Conservation (phyloP, 2,888 invertebrate genomes). For the Leptinotarsa tumamoca region DNA sequence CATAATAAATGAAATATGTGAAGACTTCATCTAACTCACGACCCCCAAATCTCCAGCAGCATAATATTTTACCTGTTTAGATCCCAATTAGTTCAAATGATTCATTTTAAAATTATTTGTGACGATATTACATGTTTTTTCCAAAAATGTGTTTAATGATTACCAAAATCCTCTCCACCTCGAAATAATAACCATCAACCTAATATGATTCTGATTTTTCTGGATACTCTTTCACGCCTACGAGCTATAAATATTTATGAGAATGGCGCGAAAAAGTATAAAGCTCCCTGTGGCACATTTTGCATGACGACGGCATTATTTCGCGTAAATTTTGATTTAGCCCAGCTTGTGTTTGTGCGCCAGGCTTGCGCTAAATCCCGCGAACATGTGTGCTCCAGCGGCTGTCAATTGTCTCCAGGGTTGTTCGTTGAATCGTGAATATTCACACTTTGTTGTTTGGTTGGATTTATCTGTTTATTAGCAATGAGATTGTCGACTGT, state of each 20-base stretch:
- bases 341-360: slow-evolving; percentile 4
- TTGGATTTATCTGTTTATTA: slow-evolving; percentile 16
- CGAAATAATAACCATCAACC: neutral
- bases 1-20: too few species aligned
- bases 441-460: neutral
- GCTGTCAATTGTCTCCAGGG: slow-evolving; percentile 20
- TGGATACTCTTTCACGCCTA: neutral
- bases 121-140: too few species aligned
- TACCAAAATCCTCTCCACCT: neutral
- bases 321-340: slow-evolving; percentile 26
- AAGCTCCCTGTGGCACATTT: slow-evolving; percentile 38
- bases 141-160: neutral
- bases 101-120: too few species aligned
- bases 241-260: slow-evolving; percentile 35
- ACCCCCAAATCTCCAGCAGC: too few species aligned
- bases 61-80: too few species aligned
- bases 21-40: too few species aligned
- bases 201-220: neutral
- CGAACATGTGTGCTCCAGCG: slow-evolving; percentile 10
- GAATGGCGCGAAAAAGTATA: slow-evolving; percentile 34
- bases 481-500: neutral
- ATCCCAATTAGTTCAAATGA: too few species aligned
- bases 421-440: slow-evolving; percentile 4
- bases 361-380: slow-evolving; percentile 25
- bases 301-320: slow-evolving; percentile 41